phyloP scores from a whole-genome alignment of 53 echinoderm and acorn worm species.

The Holothuria leucospilota region DNA sequence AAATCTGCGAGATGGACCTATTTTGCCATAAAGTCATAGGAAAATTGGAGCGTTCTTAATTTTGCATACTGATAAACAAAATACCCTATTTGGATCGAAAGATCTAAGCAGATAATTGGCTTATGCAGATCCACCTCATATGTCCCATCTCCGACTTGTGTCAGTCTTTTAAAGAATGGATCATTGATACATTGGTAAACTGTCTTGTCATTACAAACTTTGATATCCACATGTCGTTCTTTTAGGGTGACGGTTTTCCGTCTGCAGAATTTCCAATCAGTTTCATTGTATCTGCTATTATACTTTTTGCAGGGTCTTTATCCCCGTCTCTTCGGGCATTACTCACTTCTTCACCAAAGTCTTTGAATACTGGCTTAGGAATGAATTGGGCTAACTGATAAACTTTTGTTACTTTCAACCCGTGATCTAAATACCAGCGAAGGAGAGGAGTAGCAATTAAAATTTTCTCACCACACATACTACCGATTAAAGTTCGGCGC shows the following conservation, averaged over 20 bases:
- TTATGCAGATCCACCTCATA: too few relatives aligned
- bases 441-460: slow-evolving; percentile 39
- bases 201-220: not conserved
- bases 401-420: slow-evolving; percentile 23
- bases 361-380: not conserved
- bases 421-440: slow-evolving; percentile 45
- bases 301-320: slow-evolving; percentile 36
- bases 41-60: too few relatives aligned
- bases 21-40: too few relatives aligned
- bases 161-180: not conserved
- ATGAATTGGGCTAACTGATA: slow-evolving; percentile 32
- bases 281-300: slow-evolving; percentile 72
- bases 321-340: slow-evolving; percentile 63
- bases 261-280: slow-evolving; percentile 72
- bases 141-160: not conserved
- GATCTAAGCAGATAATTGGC: too few relatives aligned
- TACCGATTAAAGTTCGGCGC: slow-evolving; percentile 35
- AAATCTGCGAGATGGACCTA: too few relatives aligned
- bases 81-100: too few relatives aligned
- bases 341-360: slow-evolving; percentile 54
- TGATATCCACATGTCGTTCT: slow-evolving; percentile 3
- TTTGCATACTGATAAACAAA: too few relatives aligned
- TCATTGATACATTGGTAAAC: slow-evolving; percentile 1
- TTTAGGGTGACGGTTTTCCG: slow-evolving; percentile 59
- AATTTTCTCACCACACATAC: not conserved